Conservation (phyloP, 1,140 invertebrate genomes). For the Trachelipus rathkii region DNA sequence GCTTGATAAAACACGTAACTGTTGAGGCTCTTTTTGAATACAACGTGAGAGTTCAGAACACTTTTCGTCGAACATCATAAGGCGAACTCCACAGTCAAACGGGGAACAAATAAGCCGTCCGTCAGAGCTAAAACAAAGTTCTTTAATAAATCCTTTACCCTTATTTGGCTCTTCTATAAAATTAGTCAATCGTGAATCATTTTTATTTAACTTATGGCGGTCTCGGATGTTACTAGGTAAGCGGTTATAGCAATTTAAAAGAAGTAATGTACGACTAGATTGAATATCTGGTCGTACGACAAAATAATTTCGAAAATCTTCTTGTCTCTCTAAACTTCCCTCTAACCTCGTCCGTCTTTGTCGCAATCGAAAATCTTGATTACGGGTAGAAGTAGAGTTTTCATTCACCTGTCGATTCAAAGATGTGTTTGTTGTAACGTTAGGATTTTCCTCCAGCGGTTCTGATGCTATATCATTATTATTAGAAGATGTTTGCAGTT, state of each 20-base stretch:
- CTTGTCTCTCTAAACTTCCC: neutral
- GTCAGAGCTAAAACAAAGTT: conserved; percentile 82
- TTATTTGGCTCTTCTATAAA: conserved; percentile 77
- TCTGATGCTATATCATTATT: conserved; percentile 8
- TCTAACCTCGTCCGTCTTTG: neutral
- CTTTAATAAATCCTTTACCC: conserved; percentile 73
- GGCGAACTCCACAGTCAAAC: conserved; percentile 73
- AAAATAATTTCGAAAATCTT: neutral
- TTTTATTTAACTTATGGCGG: conserved; percentile 60
- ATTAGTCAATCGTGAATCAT: conserved; percentile 72
- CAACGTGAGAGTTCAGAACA: conserved; percentile 74
- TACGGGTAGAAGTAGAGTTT: neutral
- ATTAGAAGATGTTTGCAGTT: conserved; percentile 22
- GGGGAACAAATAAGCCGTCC: conserved; percentile 85
- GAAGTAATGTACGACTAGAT: neutral
- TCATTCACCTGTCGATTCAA: neutral
- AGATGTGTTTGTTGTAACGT: neutral
- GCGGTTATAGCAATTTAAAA: neutral
- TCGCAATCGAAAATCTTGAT: neutral
- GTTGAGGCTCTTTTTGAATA: conserved; percentile 53
- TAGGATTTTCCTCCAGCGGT: neutral
- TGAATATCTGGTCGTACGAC: neutral
- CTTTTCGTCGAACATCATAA: conserved; percentile 71
- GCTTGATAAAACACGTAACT: conserved; percentile 62
- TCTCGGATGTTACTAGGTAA: neutral